A percentile compares a stretch with the other conserved stretches of the same genome.
Evolutionary conservation across 2,113 vertebrate genomes (phyloP).

Genomic region (Danionella cerebrum): DNA sequence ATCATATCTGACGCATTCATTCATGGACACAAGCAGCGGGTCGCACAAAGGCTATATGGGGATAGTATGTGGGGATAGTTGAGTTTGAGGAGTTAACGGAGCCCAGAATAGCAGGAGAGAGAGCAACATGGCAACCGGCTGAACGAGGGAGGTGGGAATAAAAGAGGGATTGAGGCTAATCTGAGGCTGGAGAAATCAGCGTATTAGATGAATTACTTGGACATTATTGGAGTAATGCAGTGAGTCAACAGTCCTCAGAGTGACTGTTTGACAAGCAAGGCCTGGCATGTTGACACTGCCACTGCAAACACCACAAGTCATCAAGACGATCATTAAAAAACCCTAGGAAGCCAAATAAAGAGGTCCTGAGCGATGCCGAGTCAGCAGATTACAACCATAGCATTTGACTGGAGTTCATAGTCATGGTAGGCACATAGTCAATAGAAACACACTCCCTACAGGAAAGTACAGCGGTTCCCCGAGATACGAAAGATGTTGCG

Average conservation of each 20-base stretch:
- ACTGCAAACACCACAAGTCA: conserved; percentile 38
- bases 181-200: neutral
- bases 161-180: neutral
- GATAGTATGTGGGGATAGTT: neutral
- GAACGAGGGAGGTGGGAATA: neutral
- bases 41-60: neutral
- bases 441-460: too few relatives aligned
- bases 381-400: too few relatives aligned
- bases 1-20: neutral
- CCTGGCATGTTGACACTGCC: conserved; percentile 22
- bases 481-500: too few relatives aligned
- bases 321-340: too few relatives aligned
- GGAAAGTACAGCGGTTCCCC: too few relatives aligned
- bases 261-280: conserved; percentile 4
- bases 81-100: conserved; percentile 24
- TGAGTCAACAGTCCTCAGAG: neutral
- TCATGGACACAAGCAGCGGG: neutral
- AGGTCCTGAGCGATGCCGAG: too few relatives aligned
- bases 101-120: conserved; percentile 34
- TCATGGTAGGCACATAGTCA: too few relatives aligned
- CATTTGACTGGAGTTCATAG: too few relatives aligned
- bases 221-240: neutral
- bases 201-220: neutral
- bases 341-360: too few relatives aligned
- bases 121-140: conserved; percentile 21